A percentile compares a stretch with the other conserved stretches of the same genome.
Evolutionary conservation across 2,888 invertebrate genomes (phyloP).

Genomic region (Agrochola macilenta): DNA sequence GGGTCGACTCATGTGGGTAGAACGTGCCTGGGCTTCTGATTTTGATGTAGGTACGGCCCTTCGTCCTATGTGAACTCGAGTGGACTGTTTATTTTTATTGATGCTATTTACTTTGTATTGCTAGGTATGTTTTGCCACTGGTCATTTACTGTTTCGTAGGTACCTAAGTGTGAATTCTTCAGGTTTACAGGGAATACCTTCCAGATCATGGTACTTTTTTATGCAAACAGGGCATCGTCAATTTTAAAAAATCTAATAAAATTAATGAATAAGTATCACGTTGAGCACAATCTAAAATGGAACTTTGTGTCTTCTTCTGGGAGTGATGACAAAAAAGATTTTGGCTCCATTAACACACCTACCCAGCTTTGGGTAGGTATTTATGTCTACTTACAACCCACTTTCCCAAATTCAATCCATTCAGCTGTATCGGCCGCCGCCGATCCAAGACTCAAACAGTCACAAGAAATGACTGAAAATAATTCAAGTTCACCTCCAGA

Average conservation of each 20-base stretch:
- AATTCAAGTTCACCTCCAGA: conserved; percentile 88
- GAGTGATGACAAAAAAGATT: background rate
- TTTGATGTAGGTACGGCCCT: conserved; percentile 87
- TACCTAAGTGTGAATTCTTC: background rate
- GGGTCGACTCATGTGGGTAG: conserved; percentile 77
- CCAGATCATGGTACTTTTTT: background rate
- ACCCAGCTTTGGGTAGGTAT: background rate
- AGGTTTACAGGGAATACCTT: background rate
- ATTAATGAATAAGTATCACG: background rate
- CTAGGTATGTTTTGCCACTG: conserved; percentile 13
- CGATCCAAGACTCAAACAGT: conserved; percentile 61
- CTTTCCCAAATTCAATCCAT: conserved; percentile 25
- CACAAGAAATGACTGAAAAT: conserved; percentile 83
- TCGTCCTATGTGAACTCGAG: conserved; percentile 77
- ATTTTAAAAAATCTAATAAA: background rate
- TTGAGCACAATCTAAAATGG: background rate
- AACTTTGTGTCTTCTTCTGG: background rate
- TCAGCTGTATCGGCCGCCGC: conserved; percentile 59
- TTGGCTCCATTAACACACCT: background rate
- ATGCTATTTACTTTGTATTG: conserved; percentile 36
- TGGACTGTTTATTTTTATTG: conserved; percentile 81
- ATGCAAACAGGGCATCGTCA: background rate
- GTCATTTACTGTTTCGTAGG: conserved; percentile 3
- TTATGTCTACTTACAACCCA: background rate
- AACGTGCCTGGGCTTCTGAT: conserved; percentile 86